A percentile compares a stretch with the other conserved stretches of the same genome.
phyloP scores from a whole-genome alignment of 2,797 vertebrate species.

The Paratrypauchen microcephalus region DNA sequence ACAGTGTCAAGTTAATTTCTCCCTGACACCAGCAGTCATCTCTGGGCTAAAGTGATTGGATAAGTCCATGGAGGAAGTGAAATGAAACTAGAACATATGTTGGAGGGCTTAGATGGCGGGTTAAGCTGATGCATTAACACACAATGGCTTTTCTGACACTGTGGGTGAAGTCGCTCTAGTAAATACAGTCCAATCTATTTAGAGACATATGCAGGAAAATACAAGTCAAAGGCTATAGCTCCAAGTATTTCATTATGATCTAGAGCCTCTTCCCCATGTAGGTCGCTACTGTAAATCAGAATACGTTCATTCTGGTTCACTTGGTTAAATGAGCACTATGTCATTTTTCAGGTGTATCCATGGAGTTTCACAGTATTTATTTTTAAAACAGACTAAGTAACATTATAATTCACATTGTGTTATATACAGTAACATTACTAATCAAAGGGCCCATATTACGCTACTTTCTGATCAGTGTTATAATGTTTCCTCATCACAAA shows the following conservation, averaged over 20 bases:
- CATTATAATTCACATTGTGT: background rate
- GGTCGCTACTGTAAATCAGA: background rate
- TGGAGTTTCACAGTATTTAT: background rate
- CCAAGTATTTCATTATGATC: background rate
- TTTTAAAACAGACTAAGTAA: background rate
- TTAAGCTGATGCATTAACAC: slow-evolving; percentile 26
- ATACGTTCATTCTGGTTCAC: background rate
- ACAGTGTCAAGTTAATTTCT: slow-evolving; percentile 56
- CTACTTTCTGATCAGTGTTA: too few relatives aligned
- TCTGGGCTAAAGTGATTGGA: slow-evolving; percentile 42
- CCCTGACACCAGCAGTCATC: slow-evolving; percentile 42
- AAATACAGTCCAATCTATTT: background rate
- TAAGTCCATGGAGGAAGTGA: slow-evolving; percentile 38
- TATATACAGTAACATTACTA: background rate
- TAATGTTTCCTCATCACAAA: too few relatives aligned
- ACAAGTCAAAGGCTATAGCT: background rate
- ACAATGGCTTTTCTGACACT: slow-evolving; percentile 13
- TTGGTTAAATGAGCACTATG: background rate
- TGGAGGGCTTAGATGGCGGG: slow-evolving; percentile 36
- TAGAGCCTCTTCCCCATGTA: background rate
- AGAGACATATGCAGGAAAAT: background rate
- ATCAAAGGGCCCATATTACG: too few relatives aligned
- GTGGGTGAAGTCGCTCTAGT: background rate
- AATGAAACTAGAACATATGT: slow-evolving; percentile 51
- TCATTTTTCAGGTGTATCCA: background rate